Base-by-base conservation (phyloP, 53 echinoderm and acorn worm genomes). In the Holothuria leucospilota region DNA sequence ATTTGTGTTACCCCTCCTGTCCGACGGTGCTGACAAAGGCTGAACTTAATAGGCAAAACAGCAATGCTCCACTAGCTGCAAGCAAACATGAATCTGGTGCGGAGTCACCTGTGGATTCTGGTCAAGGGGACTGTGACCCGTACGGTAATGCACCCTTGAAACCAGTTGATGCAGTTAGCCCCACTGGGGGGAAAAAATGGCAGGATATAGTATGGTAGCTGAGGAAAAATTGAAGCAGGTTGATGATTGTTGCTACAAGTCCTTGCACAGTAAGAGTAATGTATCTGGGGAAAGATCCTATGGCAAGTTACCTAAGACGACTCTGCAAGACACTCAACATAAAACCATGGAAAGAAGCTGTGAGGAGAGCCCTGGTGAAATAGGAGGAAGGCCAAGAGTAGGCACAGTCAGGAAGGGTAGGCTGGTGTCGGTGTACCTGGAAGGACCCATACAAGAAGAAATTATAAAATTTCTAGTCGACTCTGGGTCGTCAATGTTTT, bases 401-500 rank as follows among this genome's bases (percentile, higher is more conserved):
- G 34, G 34, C 3, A 34, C 34, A 34, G 34, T 34, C 34, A 34
- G 34, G 34, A 34, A 34, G 2, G 34, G 34, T 34, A 34, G 34
- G 3, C 34, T 34, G 34, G 34, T 34, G 1, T 34, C 34, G 1
- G 34, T 34, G 34, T 34, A 2, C 34, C 34, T 34, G 34, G 34
- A 34, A 34, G 34, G 34, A 3, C 1, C 1, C 3, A 34, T 34
- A n/a, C 34, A 2, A 34, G 34, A 3, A 34, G 34, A 34, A 34
- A 34, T 3, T 2, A 34, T 34, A 1, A 34, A 34, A 39, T 71
- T 71, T 34, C 71, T 71, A 29, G 71, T 71, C 34, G 38, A 71
- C 34, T 71, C 71, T 39, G 71, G 71, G 40, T 71, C 38, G 3
- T 71, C 71, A 30, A 28, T 20, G 29, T n/a, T n/a, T n/a, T n/a